Evolutionary conservation across 2,113 vertebrate species (phyloP).

Genomic region (Caranx ignobilis): DNA sequence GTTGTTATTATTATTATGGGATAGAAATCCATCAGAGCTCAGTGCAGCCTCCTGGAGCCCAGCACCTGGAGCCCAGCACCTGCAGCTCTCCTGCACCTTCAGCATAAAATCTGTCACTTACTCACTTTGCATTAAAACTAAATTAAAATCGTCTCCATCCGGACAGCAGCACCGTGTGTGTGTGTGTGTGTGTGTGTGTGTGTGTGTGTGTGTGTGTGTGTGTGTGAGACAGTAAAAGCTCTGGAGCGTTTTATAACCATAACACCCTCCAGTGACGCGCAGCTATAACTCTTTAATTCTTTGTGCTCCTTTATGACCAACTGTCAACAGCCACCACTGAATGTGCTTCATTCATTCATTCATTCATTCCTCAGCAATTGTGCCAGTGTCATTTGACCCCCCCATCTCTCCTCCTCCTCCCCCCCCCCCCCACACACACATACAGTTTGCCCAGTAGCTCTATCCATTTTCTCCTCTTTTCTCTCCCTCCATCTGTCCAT

Average conservation of each 20-base stretch:
- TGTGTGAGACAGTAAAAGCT: too few relatives aligned
- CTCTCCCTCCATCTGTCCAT: constrained; percentile 7
- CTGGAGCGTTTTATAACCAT: constrained; percentile 12
- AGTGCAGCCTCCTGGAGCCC: too few relatives aligned
- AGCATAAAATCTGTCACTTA: too few relatives aligned
- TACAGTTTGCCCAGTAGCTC: constrained; percentile 46
- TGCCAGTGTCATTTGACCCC: constrained; percentile 65
- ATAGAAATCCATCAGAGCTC: too few relatives aligned
- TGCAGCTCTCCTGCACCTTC: too few relatives aligned
- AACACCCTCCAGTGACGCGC: not conserved
- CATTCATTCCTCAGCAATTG: constrained; percentile 54
- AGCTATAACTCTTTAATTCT: not conserved
- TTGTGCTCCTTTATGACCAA: constrained; percentile 3
- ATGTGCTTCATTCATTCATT: constrained; percentile 44
- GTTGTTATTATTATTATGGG: too few relatives aligned
- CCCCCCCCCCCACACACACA: not conserved
- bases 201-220: too few relatives aligned
- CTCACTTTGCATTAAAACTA: too few relatives aligned
- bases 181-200: too few relatives aligned
- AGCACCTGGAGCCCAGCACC: too few relatives aligned
- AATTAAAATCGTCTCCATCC: too few relatives aligned
- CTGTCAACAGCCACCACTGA: constrained; percentile 43
- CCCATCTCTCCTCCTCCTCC: not conserved
- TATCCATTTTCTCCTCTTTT: not conserved
- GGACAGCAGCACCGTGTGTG: too few relatives aligned